phyloP scores from a whole-genome alignment of 2,113 vertebrate genomes.

The Phalacrocorax carbo region DNA sequence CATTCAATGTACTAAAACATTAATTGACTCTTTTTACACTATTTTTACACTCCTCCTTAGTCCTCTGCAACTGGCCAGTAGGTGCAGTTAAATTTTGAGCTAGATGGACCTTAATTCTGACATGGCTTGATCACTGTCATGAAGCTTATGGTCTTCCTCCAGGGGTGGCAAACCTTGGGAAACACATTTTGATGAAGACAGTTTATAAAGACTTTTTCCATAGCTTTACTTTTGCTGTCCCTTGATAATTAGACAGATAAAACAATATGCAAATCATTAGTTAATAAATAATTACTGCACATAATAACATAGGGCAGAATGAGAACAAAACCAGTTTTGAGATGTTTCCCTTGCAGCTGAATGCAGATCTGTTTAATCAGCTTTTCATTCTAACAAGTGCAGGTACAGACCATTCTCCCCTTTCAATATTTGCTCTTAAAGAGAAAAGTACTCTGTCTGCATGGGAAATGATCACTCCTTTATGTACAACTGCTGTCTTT shows the following conservation, averaged over 20 bases:
- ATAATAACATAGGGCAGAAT: not conserved
- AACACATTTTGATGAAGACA: not conserved
- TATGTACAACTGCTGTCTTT: not conserved
- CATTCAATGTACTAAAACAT: not conserved
- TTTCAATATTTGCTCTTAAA: not conserved
- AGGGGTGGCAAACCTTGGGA: not conserved
- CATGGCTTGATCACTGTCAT: not conserved
- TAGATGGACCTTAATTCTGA: not conserved
- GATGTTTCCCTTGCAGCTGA: not conserved
- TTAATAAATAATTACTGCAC: conserved; percentile 6
- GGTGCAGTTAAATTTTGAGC: not conserved
- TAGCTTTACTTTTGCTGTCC: not conserved
- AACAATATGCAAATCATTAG: not conserved
- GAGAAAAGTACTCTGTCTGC: not conserved
- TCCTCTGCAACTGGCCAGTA: not conserved
- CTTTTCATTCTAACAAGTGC: not conserved
- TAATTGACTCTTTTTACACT: not conserved
- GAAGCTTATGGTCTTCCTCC: not conserved
- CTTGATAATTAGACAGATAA: conserved; percentile 3
- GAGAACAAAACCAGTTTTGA: not conserved
- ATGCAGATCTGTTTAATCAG: not conserved
- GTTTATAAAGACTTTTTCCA: not conserved
- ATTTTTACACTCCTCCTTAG: not conserved
- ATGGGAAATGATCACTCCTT: not conserved
- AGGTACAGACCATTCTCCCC: not conserved